Evolutionary conservation across 2,797 vertebrate genomes (phyloP).

Genomic region (Menidia menidia): DNA sequence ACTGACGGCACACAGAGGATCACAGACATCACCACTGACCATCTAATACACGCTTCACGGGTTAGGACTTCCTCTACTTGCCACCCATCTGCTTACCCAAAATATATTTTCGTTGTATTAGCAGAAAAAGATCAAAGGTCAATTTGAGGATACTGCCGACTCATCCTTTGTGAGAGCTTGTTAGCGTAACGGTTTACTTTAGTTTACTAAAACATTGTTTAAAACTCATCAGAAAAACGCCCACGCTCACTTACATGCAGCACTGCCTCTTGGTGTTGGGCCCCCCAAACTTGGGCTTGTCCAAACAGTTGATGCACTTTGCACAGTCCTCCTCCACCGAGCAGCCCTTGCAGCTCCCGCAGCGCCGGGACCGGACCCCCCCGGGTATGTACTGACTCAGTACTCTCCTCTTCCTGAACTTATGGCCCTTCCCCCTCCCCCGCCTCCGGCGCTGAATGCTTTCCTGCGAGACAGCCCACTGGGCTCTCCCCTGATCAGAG

Average conservation of each 20-base stretch:
- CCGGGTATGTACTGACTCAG: slow-evolving; percentile 46
- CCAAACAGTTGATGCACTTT: slow-evolving; percentile 89
- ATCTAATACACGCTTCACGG: neutral
- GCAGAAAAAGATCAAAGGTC: neutral
- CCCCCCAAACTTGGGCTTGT: slow-evolving; percentile 95
- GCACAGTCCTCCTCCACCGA: slow-evolving; percentile 87
- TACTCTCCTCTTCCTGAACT: slow-evolving; percentile 50
- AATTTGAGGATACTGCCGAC: neutral
- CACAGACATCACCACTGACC: too few relatives aligned
- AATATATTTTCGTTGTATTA: neutral
- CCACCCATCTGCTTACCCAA: neutral
- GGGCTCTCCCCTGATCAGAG: slow-evolving; percentile 67
- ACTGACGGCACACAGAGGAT: neutral
- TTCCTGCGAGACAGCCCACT: slow-evolving; percentile 73
- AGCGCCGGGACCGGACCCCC: slow-evolving; percentile 78
- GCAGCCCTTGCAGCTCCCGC: slow-evolving; percentile 87
- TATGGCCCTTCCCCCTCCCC: slow-evolving; percentile 54
- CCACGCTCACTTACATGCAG: slow-evolving; percentile 87
- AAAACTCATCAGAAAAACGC: neutral
- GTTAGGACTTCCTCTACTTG: neutral
- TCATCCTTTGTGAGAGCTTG: neutral
- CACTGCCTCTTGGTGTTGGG: slow-evolving; percentile 94
- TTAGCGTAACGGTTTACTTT: neutral
- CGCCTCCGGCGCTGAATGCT: slow-evolving; percentile 56
- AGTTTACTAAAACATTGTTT: neutral